Evolutionary conservation across 2,113 vertebrate genomes (phyloP).

Genomic region (Myrmecobius fasciatus): DNA sequence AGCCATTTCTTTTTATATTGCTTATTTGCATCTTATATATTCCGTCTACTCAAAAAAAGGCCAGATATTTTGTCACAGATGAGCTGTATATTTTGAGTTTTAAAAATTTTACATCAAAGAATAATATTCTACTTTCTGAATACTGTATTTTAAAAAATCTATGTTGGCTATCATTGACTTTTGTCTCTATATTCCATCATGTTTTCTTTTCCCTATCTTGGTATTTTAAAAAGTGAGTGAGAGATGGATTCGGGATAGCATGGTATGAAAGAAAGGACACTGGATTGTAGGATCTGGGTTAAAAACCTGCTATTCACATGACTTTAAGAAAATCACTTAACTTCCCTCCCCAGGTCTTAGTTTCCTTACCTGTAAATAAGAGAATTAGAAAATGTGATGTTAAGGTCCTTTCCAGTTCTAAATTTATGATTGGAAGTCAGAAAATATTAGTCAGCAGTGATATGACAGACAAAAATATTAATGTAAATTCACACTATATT

Average conservation of each 20-base stretch:
- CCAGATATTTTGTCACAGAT: slow-evolving; percentile 18
- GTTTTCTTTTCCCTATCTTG: not conserved
- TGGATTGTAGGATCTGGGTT: not conserved
- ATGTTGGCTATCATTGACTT: not conserved
- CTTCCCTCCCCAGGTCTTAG: not conserved
- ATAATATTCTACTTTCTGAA: slow-evolving; percentile 18
- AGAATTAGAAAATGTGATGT: not conserved
- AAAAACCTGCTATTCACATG: not conserved
- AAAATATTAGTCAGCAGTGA: not conserved
- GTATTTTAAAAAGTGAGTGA: not conserved
- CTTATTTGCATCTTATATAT: not conserved
- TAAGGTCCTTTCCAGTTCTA: too few species aligned
- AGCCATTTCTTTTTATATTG: slow-evolving; percentile 36
- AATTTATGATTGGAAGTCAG: not conserved
- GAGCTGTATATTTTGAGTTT: slow-evolving; percentile 9
- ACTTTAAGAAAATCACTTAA: not conserved
- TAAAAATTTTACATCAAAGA: not conserved
- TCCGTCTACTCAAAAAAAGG: slow-evolving; percentile 22
- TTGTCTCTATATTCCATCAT: not conserved
- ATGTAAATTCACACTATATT: not conserved
- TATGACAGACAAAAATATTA: not conserved
- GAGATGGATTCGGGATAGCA: not conserved
- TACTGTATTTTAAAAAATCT: not conserved
- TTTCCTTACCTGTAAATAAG: not conserved
- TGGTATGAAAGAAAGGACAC: not conserved